phyloP scores from a whole-genome alignment of 2,888 invertebrate species.

The Pollenia angustigena region DNA sequence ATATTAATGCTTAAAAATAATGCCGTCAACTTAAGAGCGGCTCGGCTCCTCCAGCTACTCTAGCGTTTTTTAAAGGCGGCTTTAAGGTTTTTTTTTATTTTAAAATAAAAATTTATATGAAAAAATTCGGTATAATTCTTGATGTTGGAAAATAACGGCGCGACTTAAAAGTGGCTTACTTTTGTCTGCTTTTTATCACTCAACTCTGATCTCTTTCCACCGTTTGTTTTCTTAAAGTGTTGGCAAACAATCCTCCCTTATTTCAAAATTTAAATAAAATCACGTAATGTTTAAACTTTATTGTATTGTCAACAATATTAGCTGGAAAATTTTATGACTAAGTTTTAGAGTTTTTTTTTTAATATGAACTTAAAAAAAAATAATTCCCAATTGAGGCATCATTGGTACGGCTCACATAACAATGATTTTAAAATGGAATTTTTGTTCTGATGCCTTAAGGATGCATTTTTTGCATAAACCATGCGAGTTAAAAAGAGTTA shows the following conservation, averaged over 20 bases:
- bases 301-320: slow-evolving; percentile 29
- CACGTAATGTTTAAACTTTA: background rate
- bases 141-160: too few relatives aligned
- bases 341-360: background rate
- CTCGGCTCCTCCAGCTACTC: too few relatives aligned
- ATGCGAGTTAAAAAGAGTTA: background rate
- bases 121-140: too few relatives aligned
- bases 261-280: background rate
- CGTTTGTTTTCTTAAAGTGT: background rate
- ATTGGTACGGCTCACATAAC: background rate
- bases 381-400: slow-evolving; percentile 29
- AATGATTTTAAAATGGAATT: background rate
- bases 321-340: slow-evolving; percentile 24
- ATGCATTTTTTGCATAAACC: slow-evolving; percentile 18
- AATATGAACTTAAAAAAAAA: background rate
- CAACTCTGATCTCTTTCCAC: background rate
- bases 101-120: too few relatives aligned
- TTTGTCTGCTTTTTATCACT: too few relatives aligned
- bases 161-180: background rate
- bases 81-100: too few relatives aligned
- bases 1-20: too few relatives aligned
- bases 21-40: too few relatives aligned
- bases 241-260: slow-evolving; percentile 8
- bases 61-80: too few relatives aligned
- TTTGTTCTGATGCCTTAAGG: slow-evolving; percentile 14